These are phyloP conservation scores for Melanerpes aurifrons DNA, from an alignment of 2,113 vertebrate genomes.

Conservation along the genomic window DNA sequence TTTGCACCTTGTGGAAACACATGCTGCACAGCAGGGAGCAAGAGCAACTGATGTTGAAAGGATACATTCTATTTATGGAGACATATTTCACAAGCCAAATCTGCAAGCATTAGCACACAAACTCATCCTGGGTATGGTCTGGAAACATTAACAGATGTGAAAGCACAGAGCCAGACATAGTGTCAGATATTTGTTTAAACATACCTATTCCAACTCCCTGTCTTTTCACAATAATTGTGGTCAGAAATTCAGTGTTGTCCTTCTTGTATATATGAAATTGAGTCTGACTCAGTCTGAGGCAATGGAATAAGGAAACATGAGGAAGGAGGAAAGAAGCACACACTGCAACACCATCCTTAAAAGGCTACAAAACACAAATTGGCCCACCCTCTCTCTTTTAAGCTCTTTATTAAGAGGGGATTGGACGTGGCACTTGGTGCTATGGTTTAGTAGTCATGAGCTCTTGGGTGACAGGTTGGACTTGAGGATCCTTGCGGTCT, in stretches of 20 bases:
- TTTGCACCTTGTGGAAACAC: constrained; percentile 32
- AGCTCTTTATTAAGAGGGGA: neutral
- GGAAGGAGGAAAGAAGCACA: neutral
- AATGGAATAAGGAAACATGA: neutral
- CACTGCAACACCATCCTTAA: neutral
- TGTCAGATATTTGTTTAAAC: neutral
- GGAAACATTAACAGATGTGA: neutral
- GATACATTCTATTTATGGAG: constrained; percentile 26
- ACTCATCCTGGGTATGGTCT: neutral
- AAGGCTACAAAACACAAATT: neutral
- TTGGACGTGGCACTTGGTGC: no score
- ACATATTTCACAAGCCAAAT: constrained; percentile 2
- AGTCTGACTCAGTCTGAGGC: neutral
- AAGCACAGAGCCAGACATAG: neutral
- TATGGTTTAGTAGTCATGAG: no score
- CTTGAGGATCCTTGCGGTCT: no score
- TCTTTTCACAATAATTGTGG: neutral
- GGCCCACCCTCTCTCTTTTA: neutral
- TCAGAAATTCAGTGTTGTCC: neutral
- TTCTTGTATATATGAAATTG: no score
- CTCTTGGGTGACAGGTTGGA: no score
- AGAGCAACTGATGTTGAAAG: constrained; percentile 2
- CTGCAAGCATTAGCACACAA: constrained; percentile 16
- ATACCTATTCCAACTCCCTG: neutral
- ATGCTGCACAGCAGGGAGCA: neutral